Percentiles rank a stretch among this genome's conserved stretches.
phyloP scores from a whole-genome alignment of 2,797 vertebrate species.

The Craterocephalus amniculus region DNA sequence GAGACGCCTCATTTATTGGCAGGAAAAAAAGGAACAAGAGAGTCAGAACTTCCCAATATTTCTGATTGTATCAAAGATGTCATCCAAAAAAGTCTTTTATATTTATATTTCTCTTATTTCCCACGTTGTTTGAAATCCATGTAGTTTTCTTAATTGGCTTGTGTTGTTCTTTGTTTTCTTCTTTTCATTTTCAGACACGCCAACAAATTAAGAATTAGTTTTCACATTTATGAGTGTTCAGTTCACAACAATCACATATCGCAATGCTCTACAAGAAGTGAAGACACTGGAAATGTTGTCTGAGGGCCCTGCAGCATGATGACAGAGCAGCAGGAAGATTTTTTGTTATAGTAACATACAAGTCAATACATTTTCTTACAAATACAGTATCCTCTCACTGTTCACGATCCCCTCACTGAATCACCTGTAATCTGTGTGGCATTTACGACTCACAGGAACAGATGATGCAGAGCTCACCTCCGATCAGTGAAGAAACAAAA shows the following conservation, averaged over 20 bases:
- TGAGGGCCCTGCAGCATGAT: background rate
- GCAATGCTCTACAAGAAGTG: background rate
- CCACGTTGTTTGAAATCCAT: background rate
- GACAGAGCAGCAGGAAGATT: background rate
- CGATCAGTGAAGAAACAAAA: background rate
- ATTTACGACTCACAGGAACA: background rate
- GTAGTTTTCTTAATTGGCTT: background rate
- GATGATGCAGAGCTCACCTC: background rate
- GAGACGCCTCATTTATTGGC: constrained; percentile 38
- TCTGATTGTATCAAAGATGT: background rate
- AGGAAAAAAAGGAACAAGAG: constrained; percentile 2
- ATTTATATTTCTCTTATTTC: background rate
- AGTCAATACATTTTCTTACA: no score
- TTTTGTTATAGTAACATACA: background rate
- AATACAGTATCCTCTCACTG: background rate
- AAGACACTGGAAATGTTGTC: background rate
- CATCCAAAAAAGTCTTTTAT: background rate
- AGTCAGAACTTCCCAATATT: background rate
- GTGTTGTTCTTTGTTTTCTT: background rate
- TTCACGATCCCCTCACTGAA: background rate
- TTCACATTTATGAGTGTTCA: background rate
- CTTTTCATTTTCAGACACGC: background rate
- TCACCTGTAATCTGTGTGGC: background rate
- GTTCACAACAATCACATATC: background rate
- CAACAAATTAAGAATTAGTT: background rate